Evolutionary conservation across 2,113 vertebrate species (phyloP).

Genomic region (Datnioides undecimradiatus): DNA sequence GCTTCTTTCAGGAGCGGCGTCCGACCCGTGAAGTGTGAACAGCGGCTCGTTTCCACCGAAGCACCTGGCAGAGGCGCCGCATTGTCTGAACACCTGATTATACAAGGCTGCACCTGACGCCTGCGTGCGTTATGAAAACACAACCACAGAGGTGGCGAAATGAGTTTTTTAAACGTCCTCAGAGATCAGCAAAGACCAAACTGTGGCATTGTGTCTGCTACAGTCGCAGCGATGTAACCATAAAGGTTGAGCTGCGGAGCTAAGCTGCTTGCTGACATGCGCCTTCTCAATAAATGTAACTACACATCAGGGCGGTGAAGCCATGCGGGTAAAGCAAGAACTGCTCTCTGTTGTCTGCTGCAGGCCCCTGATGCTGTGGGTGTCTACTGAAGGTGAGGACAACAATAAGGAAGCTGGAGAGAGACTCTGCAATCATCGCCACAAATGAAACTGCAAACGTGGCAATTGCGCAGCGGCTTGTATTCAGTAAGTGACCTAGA

Average conservation of each 20-base stretch:
- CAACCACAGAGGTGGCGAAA: not conserved
- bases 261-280: not conserved
- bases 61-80: not conserved
- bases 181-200: too few species aligned
- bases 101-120: not conserved
- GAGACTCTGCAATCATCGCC: not conserved
- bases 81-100: not conserved
- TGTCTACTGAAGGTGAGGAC: not conserved
- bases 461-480: too few species aligned
- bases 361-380: not conserved
- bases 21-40: slow-evolving; percentile 1
- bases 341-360: not conserved
- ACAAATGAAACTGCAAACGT: too few species aligned
- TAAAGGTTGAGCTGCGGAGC: not conserved
- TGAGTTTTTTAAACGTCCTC: too few species aligned
- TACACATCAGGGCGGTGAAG: not conserved
- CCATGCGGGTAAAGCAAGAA: not conserved
- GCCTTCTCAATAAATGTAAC: not conserved
- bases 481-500: too few species aligned
- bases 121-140: not conserved
- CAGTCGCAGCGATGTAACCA: not conserved
- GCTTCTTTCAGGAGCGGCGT: not conserved
- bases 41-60: not conserved
- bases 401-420: too few species aligned
- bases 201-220: not conserved